Conservation (phyloP, 1,140 invertebrate species). For the Rhynchophorus ferrugineus region DNA sequence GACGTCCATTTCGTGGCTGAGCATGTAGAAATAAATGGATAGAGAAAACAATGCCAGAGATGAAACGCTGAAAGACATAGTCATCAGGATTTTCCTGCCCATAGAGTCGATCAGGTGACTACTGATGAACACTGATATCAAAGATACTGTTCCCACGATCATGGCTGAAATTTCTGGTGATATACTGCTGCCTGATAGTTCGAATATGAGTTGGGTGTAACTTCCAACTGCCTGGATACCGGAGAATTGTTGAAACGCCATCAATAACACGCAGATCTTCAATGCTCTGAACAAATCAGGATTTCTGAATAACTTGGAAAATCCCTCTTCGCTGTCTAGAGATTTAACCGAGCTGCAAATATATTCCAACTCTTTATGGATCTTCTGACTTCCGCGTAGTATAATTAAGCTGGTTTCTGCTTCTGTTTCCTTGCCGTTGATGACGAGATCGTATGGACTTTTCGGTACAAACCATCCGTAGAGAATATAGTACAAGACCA, state of each 20-base stretch:
- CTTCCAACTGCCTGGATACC: slow-evolving; percentile 77
- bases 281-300: slow-evolving; percentile 54
- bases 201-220: slow-evolving; percentile 66
- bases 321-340: slow-evolving; percentile 28
- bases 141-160: slow-evolving; percentile 11
- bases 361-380: slow-evolving; percentile 51
- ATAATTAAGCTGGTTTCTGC: slow-evolving; percentile 20
- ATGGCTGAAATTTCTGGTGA: slow-evolving; percentile 29
- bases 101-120: slow-evolving; percentile 31
- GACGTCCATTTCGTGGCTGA: slow-evolving; percentile 6
- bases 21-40: slow-evolving; percentile 20
- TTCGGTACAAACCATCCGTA: slow-evolving; percentile 56
- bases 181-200: slow-evolving; percentile 49
- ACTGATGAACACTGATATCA: slow-evolving; percentile 8
- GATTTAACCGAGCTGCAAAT: slow-evolving; percentile 43
- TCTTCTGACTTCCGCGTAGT: slow-evolving; percentile 29
- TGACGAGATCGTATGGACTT: slow-evolving; percentile 52
- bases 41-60: slow-evolving; percentile 28
- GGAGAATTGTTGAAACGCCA: slow-evolving; percentile 64
- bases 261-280: slow-evolving; percentile 58
- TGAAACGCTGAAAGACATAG: slow-evolving; percentile 59
- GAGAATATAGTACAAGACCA: slow-evolving; percentile 43
- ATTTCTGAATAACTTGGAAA: slow-evolving; percentile 48
- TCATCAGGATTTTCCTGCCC: slow-evolving; percentile 62
- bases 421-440: slow-evolving; percentile 3